A percentile compares a stretch with the other conserved stretches of the same genome.
These are phyloP conservation scores for Drosophila prosaltans DNA, from an alignment of 1,140 invertebrate species.

Conservation along the genomic window DNA sequence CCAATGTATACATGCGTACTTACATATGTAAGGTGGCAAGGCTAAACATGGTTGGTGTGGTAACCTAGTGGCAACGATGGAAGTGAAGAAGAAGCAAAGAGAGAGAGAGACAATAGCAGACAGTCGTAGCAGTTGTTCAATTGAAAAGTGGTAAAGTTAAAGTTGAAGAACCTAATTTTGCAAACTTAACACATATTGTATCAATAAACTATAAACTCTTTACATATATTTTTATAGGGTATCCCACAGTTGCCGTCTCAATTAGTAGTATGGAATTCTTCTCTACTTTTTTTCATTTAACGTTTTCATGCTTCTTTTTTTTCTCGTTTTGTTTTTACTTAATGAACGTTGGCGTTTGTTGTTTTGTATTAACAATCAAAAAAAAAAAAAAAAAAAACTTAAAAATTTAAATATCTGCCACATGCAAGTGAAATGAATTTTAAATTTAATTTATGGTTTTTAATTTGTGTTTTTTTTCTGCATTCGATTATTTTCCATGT, in stretches of 20 bases:
- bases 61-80: no score
- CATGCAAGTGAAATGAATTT: constrained; percentile 26
- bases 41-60: no score
- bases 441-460: constrained; percentile 15
- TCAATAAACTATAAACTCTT: no score
- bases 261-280: not conserved
- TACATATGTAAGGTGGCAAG: no score
- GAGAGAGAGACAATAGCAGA: no score
- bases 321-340: not conserved
- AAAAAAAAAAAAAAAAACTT: not conserved
- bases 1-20: no score
- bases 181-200: no score
- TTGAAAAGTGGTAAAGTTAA: no score
- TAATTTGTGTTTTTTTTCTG: not conserved
- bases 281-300: not conserved
- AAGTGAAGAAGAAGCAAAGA: no score
- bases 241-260: not conserved
- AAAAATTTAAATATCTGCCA: constrained; percentile 19
- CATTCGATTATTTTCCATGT: constrained; percentile 19
- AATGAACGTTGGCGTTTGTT: constrained; percentile 3
- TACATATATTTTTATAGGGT: constrained; percentile 5
- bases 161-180: no score
- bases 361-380: not conserved
- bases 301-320: constrained; percentile 4
- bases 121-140: no score